Evolutionary conservation across 2,888 invertebrate species (phyloP).

Genomic region (Tachina grossa): DNA sequence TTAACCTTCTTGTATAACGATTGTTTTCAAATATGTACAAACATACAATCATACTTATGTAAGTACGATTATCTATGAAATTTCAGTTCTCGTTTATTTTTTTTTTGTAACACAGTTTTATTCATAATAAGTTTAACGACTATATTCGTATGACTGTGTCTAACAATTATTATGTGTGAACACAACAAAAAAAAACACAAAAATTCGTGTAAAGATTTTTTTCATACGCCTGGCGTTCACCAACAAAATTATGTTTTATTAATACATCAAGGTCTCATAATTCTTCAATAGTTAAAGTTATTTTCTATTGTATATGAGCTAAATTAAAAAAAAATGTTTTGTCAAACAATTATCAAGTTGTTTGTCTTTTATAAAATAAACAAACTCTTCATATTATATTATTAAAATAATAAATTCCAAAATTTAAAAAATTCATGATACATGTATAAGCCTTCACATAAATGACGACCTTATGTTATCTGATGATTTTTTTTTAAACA

Average conservation of each 20-base stretch:
- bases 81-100: background rate
- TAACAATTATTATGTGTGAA: conserved; percentile 23
- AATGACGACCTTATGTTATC: background rate
- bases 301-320: no score
- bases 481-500: background rate
- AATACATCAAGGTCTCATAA: conserved; percentile 42
- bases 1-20: conserved; percentile 29
- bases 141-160: conserved; percentile 10
- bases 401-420: background rate
- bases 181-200: background rate
- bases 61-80: background rate
- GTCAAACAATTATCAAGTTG: background rate
- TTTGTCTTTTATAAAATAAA: background rate
- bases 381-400: background rate
- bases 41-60: no score
- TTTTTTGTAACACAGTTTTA: background rate
- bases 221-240: conserved; percentile 14
- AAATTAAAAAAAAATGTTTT: background rate
- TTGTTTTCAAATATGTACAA: conserved; percentile 10
- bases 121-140: background rate
- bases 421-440: background rate
- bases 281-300: conserved; percentile 7
- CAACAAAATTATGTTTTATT: conserved; percentile 20
- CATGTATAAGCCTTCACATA: background rate
- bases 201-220: background rate